Evolutionary conservation across 2,888 invertebrate species (phyloP).

Genomic region (Catocala sponsa): DNA sequence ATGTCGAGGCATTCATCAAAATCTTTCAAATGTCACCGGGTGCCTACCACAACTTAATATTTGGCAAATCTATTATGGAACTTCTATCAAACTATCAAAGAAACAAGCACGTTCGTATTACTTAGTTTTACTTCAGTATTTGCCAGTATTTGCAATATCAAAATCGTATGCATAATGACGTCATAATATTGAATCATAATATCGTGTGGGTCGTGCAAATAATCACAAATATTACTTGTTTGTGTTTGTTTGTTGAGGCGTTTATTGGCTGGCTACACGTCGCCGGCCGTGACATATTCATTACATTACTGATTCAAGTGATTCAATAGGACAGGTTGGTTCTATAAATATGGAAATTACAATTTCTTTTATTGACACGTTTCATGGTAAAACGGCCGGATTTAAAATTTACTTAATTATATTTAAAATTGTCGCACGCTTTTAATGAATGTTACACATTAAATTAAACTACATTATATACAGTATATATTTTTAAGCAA

Average conservation of each 20-base stretch:
- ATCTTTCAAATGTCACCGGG: no score
- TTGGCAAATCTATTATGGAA: no score
- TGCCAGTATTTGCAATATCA: neutral
- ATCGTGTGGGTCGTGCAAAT: conserved; percentile 12
- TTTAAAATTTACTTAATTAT: no score
- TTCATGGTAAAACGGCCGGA: neutral
- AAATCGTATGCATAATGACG: conserved; percentile 8
- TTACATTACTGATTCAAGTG: conserved; percentile 34
- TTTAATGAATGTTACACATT: no score
- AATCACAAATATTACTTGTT: conserved; percentile 19
- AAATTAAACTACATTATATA: no score
- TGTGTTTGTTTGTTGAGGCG: conserved; percentile 19
- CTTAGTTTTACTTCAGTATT: neutral
- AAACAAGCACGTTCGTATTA: no score
- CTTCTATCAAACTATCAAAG: no score
- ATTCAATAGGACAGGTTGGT: conserved; percentile 31
- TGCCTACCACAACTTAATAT: no score
- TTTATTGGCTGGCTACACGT: conserved; percentile 19
- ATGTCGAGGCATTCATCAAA: no score
- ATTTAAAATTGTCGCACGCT: no score
- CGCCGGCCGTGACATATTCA: conserved; percentile 46
- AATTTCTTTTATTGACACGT: conserved; percentile 11
- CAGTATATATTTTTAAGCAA: no score
- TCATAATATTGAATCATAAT: conserved; percentile 18
- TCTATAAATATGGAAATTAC: conserved; percentile 15